These are phyloP conservation scores for Drosophila funebris DNA, from an alignment of 1,140 invertebrate genomes.

Conservation along the genomic window DNA sequence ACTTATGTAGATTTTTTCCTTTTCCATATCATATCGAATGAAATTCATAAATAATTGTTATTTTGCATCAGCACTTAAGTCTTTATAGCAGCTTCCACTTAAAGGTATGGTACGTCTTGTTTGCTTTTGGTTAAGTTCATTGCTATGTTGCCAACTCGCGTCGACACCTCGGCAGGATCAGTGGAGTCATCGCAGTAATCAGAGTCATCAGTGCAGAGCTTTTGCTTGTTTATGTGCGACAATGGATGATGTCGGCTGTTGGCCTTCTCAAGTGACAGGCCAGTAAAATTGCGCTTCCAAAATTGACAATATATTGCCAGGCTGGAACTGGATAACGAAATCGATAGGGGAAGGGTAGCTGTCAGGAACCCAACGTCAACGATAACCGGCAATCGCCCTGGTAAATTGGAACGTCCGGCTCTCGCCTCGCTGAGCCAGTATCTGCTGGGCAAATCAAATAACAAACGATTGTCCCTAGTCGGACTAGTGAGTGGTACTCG, in stretches of 20 bases:
- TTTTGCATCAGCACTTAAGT: no score
- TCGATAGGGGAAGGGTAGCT: neutral
- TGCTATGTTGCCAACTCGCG: constrained; percentile 9
- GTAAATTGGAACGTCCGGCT: constrained; percentile 53
- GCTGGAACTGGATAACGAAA: neutral
- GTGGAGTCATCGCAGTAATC: neutral
- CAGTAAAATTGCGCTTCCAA: constrained; percentile 40
- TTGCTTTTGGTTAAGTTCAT: neutral
- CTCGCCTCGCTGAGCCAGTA: constrained; percentile 9
- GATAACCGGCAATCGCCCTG: constrained; percentile 47
- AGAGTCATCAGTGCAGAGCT: constrained; percentile 9
- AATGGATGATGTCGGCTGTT: constrained; percentile 14
- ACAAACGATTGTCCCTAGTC: constrained; percentile 64
- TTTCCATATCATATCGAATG: no score
- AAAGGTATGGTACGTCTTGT: neutral
- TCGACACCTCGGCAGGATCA: constrained; percentile 45
- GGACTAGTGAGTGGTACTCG: constrained; percentile 11
- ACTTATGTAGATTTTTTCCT: no score
- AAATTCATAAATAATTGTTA: no score
- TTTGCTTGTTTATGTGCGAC: constrained; percentile 13
- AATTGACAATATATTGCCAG: constrained; percentile 36
- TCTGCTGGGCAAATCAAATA: constrained; percentile 68
- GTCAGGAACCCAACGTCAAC: constrained; percentile 26
- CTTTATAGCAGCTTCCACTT: neutral
- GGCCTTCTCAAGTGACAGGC: constrained; percentile 21